Percentiles rank a stretch among this genome's conserved stretches.
Evolutionary conservation across 2,888 invertebrate genomes (phyloP).

Genomic region (Brassicogethes aeneus): DNA sequence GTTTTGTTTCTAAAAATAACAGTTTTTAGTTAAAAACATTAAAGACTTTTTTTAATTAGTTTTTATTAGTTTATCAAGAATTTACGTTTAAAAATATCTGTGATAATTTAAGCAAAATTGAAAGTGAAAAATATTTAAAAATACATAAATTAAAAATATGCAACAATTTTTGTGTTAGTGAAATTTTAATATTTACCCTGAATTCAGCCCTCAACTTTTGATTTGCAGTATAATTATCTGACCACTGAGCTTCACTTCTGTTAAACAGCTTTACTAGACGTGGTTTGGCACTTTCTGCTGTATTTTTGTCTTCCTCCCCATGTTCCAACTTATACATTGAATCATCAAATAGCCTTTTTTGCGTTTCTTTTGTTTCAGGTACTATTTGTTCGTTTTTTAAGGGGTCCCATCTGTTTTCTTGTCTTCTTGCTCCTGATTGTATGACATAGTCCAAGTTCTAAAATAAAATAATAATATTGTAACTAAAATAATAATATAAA

Average conservation of each 20-base stretch:
- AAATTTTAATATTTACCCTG: slow-evolving; percentile 51
- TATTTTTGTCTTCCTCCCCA: slow-evolving; percentile 67
- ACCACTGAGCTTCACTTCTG: slow-evolving; percentile 73
- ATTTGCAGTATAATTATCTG: slow-evolving; percentile 90
- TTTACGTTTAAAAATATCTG: slow-evolving; percentile 7
- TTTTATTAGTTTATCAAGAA: slow-evolving; percentile 1
- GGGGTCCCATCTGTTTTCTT: slow-evolving; percentile 98
- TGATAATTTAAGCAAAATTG: too few species aligned
- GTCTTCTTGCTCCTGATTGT: slow-evolving; percentile 86
- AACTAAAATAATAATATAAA: not conserved
- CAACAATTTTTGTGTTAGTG: slow-evolving; percentile 3
- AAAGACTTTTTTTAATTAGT: not conserved
- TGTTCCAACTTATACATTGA: slow-evolving; percentile 98
- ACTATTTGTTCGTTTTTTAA: slow-evolving; percentile 89
- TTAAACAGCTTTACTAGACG: slow-evolving; percentile 66
- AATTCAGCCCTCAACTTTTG: slow-evolving; percentile 75
- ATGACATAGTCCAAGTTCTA: slow-evolving; percentile 96
- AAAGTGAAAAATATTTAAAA: slow-evolving; percentile 5
- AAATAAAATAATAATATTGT: slow-evolving; percentile 25
- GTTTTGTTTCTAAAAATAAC: slow-evolving; percentile 52
- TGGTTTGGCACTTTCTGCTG: slow-evolving; percentile 62
- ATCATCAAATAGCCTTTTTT: slow-evolving; percentile 85
- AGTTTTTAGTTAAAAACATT: not conserved
- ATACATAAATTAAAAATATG: slow-evolving; percentile 4
- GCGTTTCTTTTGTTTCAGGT: slow-evolving; percentile 84